Evolutionary conservation across 2,113 vertebrate genomes (phyloP).

Genomic region (Ovibos moschatus): DNA sequence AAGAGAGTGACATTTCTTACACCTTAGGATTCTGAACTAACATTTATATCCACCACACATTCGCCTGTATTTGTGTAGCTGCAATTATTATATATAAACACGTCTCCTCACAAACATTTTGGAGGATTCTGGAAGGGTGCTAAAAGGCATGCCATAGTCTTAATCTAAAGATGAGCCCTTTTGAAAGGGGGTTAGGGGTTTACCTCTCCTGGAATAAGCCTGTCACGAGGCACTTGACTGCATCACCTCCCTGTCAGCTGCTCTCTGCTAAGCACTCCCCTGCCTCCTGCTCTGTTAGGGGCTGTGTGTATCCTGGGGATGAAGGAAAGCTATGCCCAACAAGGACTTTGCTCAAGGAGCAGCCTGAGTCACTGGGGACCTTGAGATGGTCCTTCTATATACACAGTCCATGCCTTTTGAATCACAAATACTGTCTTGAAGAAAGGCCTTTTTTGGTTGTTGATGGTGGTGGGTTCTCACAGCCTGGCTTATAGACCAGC

Average conservation of each 20-base stretch:
- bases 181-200: neutral
- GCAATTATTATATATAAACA: neutral
- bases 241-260: neutral
- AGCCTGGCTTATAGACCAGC: neutral
- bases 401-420: neutral
- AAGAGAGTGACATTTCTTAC: neutral
- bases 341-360: neutral
- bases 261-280: neutral
- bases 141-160: neutral
- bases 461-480: neutral
- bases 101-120: neutral
- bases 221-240: neutral
- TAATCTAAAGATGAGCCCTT: neutral
- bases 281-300: neutral
- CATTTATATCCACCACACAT: neutral
- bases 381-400: neutral
- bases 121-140: neutral
- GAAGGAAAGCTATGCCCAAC: neutral
- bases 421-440: neutral
- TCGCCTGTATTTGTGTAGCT: neutral
- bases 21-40: neutral
- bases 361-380: too few relatives aligned
- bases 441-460: neutral
- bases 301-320: rapidly evolving
- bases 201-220: neutral